Conservation (phyloP, 2,888 invertebrate species). For the Oxystoma pomonae region DNA sequence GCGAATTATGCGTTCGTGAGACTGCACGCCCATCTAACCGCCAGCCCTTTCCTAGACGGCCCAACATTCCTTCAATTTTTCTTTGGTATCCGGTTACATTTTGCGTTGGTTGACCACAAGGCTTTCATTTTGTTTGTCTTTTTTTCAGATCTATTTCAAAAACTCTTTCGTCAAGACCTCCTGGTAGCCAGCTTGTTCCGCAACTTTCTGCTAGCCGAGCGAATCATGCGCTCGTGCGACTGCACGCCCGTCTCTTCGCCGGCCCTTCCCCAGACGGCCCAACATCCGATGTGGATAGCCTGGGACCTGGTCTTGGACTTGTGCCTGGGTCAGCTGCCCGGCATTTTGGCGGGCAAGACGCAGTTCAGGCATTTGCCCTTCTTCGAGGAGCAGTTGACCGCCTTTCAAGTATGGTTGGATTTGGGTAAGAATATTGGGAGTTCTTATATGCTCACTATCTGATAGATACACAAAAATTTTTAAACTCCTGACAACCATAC, state of each 20-base stretch:
- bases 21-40: constrained; percentile 93
- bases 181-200: constrained; percentile 97
- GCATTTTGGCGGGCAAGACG: constrained; percentile 59
- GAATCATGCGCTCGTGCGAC: constrained; percentile 93
- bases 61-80: no score
- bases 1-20: constrained; percentile 91
- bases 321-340: constrained; percentile 86
- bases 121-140: constrained; percentile 1
- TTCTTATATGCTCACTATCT: no score
- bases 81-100: neutral
- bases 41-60: no score
- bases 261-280: constrained; percentile 82
- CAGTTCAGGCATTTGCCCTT: constrained; percentile 79
- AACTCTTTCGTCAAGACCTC: constrained; percentile 93
- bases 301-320: constrained; percentile 98
- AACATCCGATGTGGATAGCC: constrained; percentile 92
- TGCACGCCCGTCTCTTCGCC: constrained; percentile 96
- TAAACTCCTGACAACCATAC: no score
- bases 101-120: constrained; percentile 1
- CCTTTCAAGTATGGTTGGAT: constrained; percentile 93
- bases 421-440: constrained; percentile 59
- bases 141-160: constrained; percentile 83
- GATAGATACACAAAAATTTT: no score
- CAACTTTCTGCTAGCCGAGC: constrained; percentile 93
- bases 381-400: constrained; percentile 96